Conservation (phyloP, 2,797 vertebrate genomes). For the Chloroceryle inda region DNA sequence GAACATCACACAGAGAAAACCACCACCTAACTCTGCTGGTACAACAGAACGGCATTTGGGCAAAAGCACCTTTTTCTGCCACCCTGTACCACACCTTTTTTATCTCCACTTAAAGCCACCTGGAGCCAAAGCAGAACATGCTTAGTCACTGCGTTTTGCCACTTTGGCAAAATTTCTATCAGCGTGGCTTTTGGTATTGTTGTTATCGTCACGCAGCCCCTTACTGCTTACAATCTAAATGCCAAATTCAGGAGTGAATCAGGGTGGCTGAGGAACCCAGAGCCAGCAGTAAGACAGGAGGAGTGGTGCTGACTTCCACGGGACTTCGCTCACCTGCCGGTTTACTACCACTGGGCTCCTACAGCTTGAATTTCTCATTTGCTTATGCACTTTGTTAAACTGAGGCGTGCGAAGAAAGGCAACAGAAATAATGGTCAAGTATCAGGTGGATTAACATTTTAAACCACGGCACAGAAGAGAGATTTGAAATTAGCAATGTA, state of each 20-base stretch:
- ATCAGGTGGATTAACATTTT: neutral
- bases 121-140: neutral
- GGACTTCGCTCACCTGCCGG: neutral
- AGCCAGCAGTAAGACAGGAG: neutral
- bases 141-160: neutral
- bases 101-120: neutral
- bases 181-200: no score
- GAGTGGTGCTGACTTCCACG: neutral
- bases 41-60: neutral
- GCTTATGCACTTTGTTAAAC: neutral
- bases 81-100: neutral
- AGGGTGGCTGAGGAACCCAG: neutral
- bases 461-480: neutral
- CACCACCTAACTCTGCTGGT: neutral
- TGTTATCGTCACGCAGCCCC: fast-evolving
- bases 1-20: neutral
- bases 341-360: neutral
- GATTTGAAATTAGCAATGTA: neutral
- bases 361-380: neutral
- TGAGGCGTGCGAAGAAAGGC: neutral
- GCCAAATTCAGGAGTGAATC: neutral
- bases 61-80: neutral
- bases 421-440: neutral
- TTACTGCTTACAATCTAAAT: fast-evolving
- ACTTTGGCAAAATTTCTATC: neutral